Evolutionary conservation across 37 sponge, comb jelly and placozoan species (phyloP).

Genomic region (Mnemiopsis leidyi): DNA sequence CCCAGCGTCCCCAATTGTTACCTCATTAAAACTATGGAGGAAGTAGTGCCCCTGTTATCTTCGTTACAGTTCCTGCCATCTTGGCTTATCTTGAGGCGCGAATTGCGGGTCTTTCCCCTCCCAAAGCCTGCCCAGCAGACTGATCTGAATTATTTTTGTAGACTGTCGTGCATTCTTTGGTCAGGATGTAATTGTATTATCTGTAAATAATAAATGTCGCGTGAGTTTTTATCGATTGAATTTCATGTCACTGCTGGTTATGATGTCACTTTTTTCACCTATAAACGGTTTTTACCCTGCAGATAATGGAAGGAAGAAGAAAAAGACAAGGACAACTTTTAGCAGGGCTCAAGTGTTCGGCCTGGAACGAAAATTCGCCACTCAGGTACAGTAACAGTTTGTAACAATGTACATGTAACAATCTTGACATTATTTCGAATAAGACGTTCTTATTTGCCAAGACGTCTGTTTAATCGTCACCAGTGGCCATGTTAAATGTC

Average conservation of each 20-base stretch:
- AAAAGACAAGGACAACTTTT: conserved; percentile 61
- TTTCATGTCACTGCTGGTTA: background rate
- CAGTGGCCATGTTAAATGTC: too few relatives aligned
- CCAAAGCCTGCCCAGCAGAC: too few relatives aligned
- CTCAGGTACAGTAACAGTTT: conserved; percentile 29
- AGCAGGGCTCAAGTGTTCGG: conserved; percentile 63
- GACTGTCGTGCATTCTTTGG: too few relatives aligned
- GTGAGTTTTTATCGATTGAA: background rate
- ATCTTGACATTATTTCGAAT: background rate
- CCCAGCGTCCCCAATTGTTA: background rate
- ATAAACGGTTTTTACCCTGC: background rate
- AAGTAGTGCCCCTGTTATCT: background rate
- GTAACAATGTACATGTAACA: too few relatives aligned
- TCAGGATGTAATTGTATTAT: background rate
- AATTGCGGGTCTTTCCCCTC: background rate
- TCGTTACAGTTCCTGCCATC: background rate
- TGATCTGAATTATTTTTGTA: too few relatives aligned
- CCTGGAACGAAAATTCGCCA: conserved; percentile 59
- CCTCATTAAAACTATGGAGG: background rate
- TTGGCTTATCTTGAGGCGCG: background rate
- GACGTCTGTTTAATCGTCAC: too few relatives aligned
- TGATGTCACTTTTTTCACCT: background rate
- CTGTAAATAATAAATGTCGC: background rate
- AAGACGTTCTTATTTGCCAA: too few relatives aligned
- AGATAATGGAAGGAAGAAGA: conserved; percentile 39